phyloP scores from a whole-genome alignment of 2,113 vertebrate genomes.

The Vidua chalybeata region DNA sequence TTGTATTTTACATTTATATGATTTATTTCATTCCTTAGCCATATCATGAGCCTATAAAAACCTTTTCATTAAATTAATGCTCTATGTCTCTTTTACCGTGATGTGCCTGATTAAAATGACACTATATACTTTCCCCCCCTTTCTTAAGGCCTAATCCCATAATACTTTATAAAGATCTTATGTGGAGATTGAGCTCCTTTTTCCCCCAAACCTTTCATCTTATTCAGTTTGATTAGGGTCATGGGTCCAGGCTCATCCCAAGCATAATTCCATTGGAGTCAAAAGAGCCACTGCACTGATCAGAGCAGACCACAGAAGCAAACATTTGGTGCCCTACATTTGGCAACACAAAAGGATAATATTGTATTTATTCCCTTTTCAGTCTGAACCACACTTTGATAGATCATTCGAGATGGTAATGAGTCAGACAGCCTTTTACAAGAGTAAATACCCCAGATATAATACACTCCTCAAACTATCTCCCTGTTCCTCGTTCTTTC shows the following conservation, averaged over 20 bases:
- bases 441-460: not conserved
- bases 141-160: constrained; percentile 45
- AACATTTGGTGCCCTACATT: constrained; percentile 65
- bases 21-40: not conserved
- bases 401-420: not conserved
- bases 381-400: not conserved
- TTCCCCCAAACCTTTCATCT: constrained; percentile 24
- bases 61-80: not conserved
- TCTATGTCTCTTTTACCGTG: not conserved
- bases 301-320: not conserved
- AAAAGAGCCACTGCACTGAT: constrained; percentile 22
- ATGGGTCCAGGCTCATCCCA: constrained; percentile 29
- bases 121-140: not conserved
- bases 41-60: not conserved
- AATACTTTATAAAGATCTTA: constrained; percentile 64
- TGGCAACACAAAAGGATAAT: constrained; percentile 29
- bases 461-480: not conserved
- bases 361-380: not conserved
- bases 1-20: not conserved
- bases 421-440: not conserved
- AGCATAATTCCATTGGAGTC: constrained; percentile 29
- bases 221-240: constrained; percentile 59
- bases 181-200: constrained; percentile 35
- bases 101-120: constrained; percentile 38
- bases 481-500: not conserved